These are phyloP conservation scores for Polyommatus icarus DNA, from an alignment of 2,888 invertebrate species.

Conservation along the genomic window DNA sequence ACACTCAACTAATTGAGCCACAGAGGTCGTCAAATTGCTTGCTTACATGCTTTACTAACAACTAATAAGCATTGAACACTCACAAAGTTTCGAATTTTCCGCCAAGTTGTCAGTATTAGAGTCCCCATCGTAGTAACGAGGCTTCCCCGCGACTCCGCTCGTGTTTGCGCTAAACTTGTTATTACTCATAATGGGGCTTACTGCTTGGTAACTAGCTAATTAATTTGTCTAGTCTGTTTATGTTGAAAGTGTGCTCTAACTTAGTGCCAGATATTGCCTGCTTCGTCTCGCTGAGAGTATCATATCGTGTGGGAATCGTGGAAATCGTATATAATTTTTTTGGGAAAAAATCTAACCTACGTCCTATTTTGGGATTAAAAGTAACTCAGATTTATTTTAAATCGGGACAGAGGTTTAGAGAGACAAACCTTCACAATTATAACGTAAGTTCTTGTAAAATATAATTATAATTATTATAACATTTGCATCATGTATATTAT, in stretches of 20 bases:
- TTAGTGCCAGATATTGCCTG: not conserved
- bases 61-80: not conserved
- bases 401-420: no score
- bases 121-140: not conserved
- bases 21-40: no score
- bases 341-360: no score
- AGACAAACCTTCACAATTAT: no score
- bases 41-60: not conserved
- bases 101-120: not conserved
- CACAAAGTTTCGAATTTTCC: not conserved
- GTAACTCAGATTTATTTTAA: no score
- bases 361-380: no score
- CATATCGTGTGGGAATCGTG: no score
- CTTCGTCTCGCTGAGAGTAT: not conserved
- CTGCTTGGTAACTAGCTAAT: not conserved
- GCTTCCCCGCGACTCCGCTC: not conserved
- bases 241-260: not conserved
- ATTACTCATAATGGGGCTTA: not conserved
- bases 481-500: no score
- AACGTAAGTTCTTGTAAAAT: no score
- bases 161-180: not conserved
- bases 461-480: no score
- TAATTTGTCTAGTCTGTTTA: constrained; percentile 2
- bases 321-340: no score
- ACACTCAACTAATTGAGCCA: no score